Evolutionary conservation across 2,113 vertebrate genomes (phyloP).

Genomic region (Oryzias melastigma): DNA sequence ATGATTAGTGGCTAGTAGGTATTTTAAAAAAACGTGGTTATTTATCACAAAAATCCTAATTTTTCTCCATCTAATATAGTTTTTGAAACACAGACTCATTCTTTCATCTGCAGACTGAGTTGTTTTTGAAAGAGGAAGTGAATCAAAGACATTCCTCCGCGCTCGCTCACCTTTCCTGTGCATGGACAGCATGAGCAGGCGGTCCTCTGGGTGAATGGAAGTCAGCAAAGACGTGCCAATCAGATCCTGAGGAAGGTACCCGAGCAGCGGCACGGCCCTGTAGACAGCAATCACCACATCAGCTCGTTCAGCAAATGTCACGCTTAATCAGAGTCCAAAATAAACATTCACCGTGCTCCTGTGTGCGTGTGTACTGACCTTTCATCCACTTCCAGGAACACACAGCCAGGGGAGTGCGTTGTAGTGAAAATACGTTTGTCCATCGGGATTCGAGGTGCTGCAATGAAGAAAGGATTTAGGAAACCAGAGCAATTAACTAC

Average conservation of each 20-base stretch:
- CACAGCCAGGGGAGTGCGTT: constrained; percentile 88
- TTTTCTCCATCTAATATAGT: too few species aligned
- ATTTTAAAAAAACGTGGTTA: too few species aligned
- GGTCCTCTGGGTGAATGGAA: constrained; percentile 86
- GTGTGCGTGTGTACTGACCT: constrained; percentile 71
- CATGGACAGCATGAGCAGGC: constrained; percentile 82
- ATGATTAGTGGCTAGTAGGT: too few species aligned
- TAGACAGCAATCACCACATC: constrained; percentile 4
- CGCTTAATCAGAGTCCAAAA: not conserved
- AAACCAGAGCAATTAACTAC: not conserved
- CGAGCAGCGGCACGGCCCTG: constrained; percentile 90
- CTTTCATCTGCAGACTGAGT: too few species aligned
- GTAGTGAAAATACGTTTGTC: constrained; percentile 94
- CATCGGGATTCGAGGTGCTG: constrained; percentile 87
- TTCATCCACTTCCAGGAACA: constrained; percentile 91
- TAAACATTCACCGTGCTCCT: not conserved
- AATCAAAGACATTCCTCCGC: not conserved
- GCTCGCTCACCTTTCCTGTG: constrained; percentile 82
- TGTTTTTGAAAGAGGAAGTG: too few species aligned
- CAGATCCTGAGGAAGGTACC: constrained; percentile 91
- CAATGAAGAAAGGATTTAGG: constrained; percentile 3
- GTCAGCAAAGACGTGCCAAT: constrained; percentile 84
- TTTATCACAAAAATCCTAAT: too few species aligned
- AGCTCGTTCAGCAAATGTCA: not conserved
- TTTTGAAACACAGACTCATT: too few species aligned